Base-by-base conservation (phyloP, 1,140 invertebrate species). In the Tetraneura akinire region DNA sequence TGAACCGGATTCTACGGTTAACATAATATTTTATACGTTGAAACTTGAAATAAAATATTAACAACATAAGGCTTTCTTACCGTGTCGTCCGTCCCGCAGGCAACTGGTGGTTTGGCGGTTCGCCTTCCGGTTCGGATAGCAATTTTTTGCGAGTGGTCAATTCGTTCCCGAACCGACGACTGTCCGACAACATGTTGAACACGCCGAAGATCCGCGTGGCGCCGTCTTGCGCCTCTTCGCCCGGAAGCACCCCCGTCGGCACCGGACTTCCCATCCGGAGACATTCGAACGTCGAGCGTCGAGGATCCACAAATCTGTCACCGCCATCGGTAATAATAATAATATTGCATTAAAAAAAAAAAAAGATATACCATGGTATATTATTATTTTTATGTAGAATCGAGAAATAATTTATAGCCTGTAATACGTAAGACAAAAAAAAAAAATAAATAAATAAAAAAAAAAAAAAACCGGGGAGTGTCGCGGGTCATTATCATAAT, bases 151-250 rank as follows among this genome's bases (percentile, higher is more conserved):
- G 93, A 57, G 94, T 96, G 3, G 89, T 90, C 53, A 94, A 91
- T 83, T 90, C 91, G 5, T 93, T 94, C 84, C 91, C 93, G 23
- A 94, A 91, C 84, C 90, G 94, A 6, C 91, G 95, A 49, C 89
- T 96, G 29, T 96, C 94, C 5, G 95, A 97, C 86, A 96, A 96
- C 86, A 95, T 94, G 29, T 87, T 96, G 83, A 95, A 95, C 90
- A 87, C 94, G 32, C 93, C 94, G 14, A 96, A 93, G 87, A 95
- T 94, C 82, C 89, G 91, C 16, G 91, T 95, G 51, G 92, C 92
- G 3, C 92, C 92, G 51, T 94, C 92, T n/a, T 94, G 92, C 84
- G 92, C 91, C 3, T 94, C 92, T 16, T 94, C 93, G 3, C 93
- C 94, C 0, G 93, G 93, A 14, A 93, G 92, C 3, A 93, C 93